phyloP scores from a whole-genome alignment of 2,797 vertebrate genomes.

The Paguma larvata region DNA sequence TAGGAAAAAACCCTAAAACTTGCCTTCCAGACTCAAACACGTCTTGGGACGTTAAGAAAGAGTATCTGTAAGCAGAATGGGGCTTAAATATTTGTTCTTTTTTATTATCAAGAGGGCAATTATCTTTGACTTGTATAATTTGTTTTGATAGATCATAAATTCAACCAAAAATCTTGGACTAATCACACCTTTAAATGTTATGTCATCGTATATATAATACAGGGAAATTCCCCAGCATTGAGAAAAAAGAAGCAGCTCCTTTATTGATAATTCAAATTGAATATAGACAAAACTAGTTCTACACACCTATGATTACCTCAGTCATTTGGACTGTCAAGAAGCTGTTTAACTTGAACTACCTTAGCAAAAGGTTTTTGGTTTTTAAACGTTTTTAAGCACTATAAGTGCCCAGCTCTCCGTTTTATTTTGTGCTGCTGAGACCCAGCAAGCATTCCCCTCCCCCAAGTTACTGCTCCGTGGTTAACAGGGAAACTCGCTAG shows the following conservation, averaged over 20 bases:
- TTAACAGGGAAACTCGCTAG: slow-evolving; percentile 33
- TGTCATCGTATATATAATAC: not conserved
- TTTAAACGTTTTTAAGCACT: not conserved
- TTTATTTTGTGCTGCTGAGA: not conserved
- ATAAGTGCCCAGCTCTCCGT: not conserved
- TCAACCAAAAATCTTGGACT: slow-evolving; percentile 21
- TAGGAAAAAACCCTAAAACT: not conserved
- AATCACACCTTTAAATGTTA: slow-evolving; percentile 32
- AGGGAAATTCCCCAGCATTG: slow-evolving; percentile 35
- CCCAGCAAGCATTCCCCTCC: not conserved
- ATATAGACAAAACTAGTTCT: not conserved
- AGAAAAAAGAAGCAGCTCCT: slow-evolving; percentile 39
- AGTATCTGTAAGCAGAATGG: not conserved
- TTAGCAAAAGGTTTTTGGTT: not conserved
- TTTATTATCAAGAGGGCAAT: slow-evolving; percentile 24
- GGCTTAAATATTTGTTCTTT: slow-evolving; percentile 12
- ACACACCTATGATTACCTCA: not conserved
- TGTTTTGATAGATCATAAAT: not conserved
- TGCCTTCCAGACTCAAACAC: not conserved
- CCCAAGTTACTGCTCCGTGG: slow-evolving; percentile 23
- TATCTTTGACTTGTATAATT: slow-evolving; percentile 25
- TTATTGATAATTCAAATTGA: slow-evolving; percentile 29
- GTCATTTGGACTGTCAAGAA: slow-evolving; percentile 53
- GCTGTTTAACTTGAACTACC: slow-evolving; percentile 48
- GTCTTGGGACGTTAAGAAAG: not conserved